A percentile compares a stretch with the other conserved stretches of the same genome.
phyloP scores from a whole-genome alignment of 2,113 vertebrate species.

The Misgurnus anguillicaudatus region DNA sequence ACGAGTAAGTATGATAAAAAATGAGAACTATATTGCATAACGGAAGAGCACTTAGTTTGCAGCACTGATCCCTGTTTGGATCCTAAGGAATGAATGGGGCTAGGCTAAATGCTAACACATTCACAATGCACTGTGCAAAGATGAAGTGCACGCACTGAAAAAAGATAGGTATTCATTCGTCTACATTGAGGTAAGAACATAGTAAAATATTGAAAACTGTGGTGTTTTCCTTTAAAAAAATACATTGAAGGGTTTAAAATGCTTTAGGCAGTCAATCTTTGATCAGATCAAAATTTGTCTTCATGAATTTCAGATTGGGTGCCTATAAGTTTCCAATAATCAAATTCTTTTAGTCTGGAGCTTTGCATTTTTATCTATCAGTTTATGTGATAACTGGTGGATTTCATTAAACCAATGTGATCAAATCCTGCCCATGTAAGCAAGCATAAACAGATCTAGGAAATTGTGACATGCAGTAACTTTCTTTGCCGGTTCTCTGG shows the following conservation, averaged over 20 bases:
- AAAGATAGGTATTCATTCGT: no score
- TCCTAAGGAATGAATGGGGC: no score
- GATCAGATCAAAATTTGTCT: slow-evolving; percentile 60
- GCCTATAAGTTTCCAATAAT: not conserved
- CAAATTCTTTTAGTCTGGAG: slow-evolving; percentile 30
- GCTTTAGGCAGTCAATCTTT: slow-evolving; percentile 60
- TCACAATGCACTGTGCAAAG: no score
- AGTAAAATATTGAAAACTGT: no score
- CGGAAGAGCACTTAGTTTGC: no score
- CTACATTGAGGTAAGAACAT: not conserved
- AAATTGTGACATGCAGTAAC: not conserved
- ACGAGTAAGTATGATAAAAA: no score
- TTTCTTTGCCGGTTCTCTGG: not conserved
- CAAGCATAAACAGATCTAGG: not conserved
- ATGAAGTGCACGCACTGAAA: no score
- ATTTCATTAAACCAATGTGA: slow-evolving; percentile 32
- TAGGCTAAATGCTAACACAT: no score
- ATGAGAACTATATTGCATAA: no score
- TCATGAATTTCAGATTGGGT: slow-evolving; percentile 35
- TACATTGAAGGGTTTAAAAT: slow-evolving; percentile 43
- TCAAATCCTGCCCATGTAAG: slow-evolving; percentile 14
- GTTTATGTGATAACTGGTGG: not conserved
- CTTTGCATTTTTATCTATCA: slow-evolving; percentile 29
- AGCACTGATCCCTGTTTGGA: no score
- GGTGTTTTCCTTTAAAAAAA: slow-evolving; percentile 41